Percentiles rank a stretch among this genome's conserved stretches.
phyloP scores from a whole-genome alignment of 2,888 invertebrate genomes.

The Drosophila hamatofila region DNA sequence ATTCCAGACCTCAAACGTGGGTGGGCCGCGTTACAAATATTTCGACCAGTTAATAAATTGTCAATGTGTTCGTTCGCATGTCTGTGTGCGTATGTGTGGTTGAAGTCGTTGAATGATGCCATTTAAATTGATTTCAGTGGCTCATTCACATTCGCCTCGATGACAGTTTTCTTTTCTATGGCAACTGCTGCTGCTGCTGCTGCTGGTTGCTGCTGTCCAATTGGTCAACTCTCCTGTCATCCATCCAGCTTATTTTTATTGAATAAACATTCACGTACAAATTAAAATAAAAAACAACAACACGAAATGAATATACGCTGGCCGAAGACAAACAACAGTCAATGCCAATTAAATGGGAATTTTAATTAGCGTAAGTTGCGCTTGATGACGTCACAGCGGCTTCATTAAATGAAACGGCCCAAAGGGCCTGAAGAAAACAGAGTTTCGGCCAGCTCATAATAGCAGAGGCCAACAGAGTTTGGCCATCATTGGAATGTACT shows the following conservation, averaged over 20 bases:
- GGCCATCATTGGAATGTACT: neutral
- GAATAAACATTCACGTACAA: conserved; percentile 70
- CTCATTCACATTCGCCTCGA: conserved; percentile 49
- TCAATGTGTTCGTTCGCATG: conserved; percentile 54
- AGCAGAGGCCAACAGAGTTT: neutral
- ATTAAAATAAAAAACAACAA: conserved; percentile 23
- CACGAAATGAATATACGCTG: conserved; percentile 11
- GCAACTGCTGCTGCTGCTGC: conserved; percentile 19
- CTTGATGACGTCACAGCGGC: conserved; percentile 62
- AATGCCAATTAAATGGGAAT: conserved; percentile 82
- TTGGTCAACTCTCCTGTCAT: conserved; percentile 17
- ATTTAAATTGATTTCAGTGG: conserved; percentile 78
- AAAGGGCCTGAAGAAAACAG: neutral
- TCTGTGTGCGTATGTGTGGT: conserved; percentile 53
- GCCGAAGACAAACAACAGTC: conserved; percentile 75
- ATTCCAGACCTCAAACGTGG: conserved; percentile 42
- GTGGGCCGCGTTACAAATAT: conserved; percentile 67
- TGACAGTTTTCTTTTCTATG: conserved; percentile 39
- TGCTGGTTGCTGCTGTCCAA: conserved; percentile 8
- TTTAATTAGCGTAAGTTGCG: conserved; percentile 79
- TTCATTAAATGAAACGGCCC: neutral
- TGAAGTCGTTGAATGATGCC: conserved; percentile 73
- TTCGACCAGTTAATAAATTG: conserved; percentile 75
- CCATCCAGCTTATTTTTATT: conserved; percentile 68
- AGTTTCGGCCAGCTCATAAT: neutral